These are phyloP conservation scores for Tanytarsus gracilentus DNA, from an alignment of 2,888 invertebrate genomes.

Conservation along the genomic window DNA sequence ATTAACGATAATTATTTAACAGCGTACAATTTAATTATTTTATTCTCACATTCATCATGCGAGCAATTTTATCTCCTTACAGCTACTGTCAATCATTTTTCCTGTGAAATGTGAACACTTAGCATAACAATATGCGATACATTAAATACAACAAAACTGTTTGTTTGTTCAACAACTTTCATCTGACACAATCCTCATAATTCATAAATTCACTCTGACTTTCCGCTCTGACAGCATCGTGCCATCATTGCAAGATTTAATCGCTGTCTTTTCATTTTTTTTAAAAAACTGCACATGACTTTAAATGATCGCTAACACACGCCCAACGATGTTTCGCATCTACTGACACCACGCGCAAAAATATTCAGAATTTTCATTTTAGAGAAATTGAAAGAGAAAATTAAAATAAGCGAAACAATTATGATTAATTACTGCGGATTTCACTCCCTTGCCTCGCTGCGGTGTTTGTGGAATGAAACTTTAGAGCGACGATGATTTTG, in stretches of 20 bases:
- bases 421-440: constrained; percentile 7
- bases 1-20: constrained; percentile 10
- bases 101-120: no score
- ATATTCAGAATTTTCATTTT: no score
- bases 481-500: neutral
- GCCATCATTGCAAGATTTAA: neutral
- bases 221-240: neutral
- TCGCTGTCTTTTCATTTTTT: no score
- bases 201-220: neutral
- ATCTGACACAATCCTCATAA: constrained; percentile 7
- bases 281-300: no score
- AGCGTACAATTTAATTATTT: neutral
- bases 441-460: neutral
- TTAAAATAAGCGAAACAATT: neutral
- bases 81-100: no score
- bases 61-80: no score
- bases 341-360: no score
- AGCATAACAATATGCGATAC: no score
- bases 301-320: no score
- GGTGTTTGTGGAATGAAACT: no score
- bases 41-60: no score
- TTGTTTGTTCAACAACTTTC: constrained; percentile 13
- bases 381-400: neutral
- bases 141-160: constrained; percentile 4
- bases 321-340: no score